Percentiles rank a stretch among this genome's conserved stretches.
Evolutionary conservation across 2,888 invertebrate genomes (phyloP).

Genomic region (Digitonthophagus gazella): DNA sequence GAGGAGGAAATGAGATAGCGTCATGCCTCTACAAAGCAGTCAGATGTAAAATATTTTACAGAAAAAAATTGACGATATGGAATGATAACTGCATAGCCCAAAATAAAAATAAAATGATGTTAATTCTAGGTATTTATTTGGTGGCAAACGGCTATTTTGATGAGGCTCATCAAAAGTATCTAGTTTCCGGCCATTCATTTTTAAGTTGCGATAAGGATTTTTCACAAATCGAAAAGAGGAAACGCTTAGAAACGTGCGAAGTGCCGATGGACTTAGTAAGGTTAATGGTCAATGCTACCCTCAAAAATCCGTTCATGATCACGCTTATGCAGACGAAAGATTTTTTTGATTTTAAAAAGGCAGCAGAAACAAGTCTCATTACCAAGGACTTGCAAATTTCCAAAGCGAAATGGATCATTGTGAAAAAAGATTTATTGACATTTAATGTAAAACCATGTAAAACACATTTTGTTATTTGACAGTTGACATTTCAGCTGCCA

Average conservation of each 20-base stretch:
- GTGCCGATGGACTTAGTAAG: constrained; percentile 23
- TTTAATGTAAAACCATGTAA: too few species aligned
- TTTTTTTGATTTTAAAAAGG: constrained; percentile 23
- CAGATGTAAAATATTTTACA: not conserved
- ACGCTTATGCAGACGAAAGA: constrained; percentile 25
- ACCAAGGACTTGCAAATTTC: constrained; percentile 25
- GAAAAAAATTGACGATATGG: not conserved
- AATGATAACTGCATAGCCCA: constrained; percentile 3
- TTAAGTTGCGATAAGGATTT: not conserved
- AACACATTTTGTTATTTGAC: too few species aligned
- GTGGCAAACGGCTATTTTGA: not conserved
- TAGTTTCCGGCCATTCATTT: not conserved
- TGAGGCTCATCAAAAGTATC: not conserved
- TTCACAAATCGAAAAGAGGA: not conserved
- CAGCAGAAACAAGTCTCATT: not conserved
- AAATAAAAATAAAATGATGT: not conserved
- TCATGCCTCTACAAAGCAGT: not conserved
- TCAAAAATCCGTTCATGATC: constrained; percentile 22
- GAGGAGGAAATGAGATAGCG: not conserved
- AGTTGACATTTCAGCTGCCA: too few species aligned
- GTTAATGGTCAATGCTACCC: constrained; percentile 23
- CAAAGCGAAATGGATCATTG: constrained; percentile 25
- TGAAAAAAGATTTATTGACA: too few species aligned
- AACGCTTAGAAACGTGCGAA: constrained; percentile 19
- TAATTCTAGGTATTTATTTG: not conserved